Conservation (phyloP, 2,797 vertebrate genomes). For the Lagorchestes hirsutus region DNA sequence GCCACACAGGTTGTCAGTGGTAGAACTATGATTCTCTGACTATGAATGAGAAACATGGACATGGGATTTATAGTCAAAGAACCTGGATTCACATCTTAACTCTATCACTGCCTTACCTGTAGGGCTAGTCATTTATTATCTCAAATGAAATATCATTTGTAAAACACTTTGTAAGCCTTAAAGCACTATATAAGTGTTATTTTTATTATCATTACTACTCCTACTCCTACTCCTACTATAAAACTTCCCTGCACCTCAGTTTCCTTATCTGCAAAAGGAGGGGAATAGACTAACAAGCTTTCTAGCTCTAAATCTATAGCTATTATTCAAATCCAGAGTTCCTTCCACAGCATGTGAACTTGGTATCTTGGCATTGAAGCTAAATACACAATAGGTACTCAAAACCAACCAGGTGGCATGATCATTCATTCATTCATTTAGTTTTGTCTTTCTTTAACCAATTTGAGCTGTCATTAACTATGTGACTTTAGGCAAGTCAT, state of each 20-base stretch:
- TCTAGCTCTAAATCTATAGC: neutral
- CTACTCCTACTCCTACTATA: neutral
- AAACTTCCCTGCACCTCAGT: neutral
- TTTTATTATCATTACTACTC: neutral
- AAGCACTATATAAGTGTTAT: neutral
- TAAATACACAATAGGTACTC: neutral
- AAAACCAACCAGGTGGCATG: neutral
- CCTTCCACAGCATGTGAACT: neutral
- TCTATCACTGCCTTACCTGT: neutral
- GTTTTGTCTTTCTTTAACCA: conserved; percentile 38
- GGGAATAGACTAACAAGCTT: neutral
- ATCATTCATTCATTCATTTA: conserved; percentile 12
- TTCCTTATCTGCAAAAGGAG: neutral
- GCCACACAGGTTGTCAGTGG: neutral
- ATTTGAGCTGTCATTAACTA: conserved; percentile 5
- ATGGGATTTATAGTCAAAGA: neutral
- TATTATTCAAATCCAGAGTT: neutral
- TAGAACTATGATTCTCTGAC: neutral
- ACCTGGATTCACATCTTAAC: neutral
- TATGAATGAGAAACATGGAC: neutral
- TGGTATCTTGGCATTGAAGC: neutral
- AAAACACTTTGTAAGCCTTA: neutral
- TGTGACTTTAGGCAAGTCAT: neutral
- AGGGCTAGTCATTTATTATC: neutral
- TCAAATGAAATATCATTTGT: neutral